Base-by-base conservation (phyloP, 2,888 invertebrate genomes). In the Diachrysia chrysitis region DNA sequence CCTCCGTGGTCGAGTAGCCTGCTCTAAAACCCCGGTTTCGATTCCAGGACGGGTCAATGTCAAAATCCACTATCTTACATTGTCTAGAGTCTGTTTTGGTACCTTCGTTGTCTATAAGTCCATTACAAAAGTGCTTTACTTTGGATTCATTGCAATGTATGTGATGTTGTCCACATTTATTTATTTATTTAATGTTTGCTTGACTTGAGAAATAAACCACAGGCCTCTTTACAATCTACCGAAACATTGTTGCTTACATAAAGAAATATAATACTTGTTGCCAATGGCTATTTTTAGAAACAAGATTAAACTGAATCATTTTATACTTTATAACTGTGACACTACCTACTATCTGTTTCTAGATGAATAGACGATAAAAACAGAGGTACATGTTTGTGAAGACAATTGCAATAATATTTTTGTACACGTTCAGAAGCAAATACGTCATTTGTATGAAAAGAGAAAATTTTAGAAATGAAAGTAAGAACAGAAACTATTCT, bases 391-490 rank as follows among this genome's bases (percentile, higher is more conserved):
- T 42, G n/a, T 42, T 42, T 42, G n/a, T n/a, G 42, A n/a, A 42
- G 42, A n/a, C n/a, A 42, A 42, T 42, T 42, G 42, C n/a, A 42
- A 42, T n/a, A 42, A 42, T 42, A 42, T 42, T 42, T 42, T n/a
- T n/a, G n/a, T n/a, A n/a, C n/a, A 42, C n/a, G 42, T 42, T n/a
- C 5, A 42, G 4, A n/a, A n/a, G n/a, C 16, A n/a, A 37, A 37
- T 14, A 14, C 14, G 2, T 16, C 16, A 37, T 16, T 2, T 4
- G 4, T 37, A 5, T 37, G 37, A 16, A 16, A 37, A 37, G 14
- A 37, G 14, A 37, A 5, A 16, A 42, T 42, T 42, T 42, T 42
- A 14, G n/a, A 5, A 42, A n/a, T 7, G n/a, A 3, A 42, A 37
- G 16, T 16, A 35, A 35, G 0, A 9, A 12, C n/a, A n/a, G n/a